phyloP scores from a whole-genome alignment of 2,113 vertebrate species.

The Chloropsis hardwickii region DNA sequence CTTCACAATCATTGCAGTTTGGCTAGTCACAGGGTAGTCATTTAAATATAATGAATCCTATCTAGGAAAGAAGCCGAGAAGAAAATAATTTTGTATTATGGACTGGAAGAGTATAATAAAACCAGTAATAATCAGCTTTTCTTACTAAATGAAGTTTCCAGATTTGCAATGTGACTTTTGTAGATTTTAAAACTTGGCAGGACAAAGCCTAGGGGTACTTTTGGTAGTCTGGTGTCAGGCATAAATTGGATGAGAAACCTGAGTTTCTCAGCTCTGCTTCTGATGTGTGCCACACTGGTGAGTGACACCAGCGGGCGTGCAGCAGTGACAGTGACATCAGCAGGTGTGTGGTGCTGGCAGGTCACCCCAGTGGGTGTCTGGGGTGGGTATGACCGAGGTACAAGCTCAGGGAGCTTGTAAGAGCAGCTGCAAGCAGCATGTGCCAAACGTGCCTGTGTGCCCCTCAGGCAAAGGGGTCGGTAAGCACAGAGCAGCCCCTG shows the following conservation, averaged over 20 bases:
- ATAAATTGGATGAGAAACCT: too few relatives aligned
- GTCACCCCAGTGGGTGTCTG: neutral
- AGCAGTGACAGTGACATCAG: neutral
- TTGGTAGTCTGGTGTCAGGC: neutral
- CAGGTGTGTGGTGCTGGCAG: too few relatives aligned
- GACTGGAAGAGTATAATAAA: neutral
- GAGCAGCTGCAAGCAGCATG: fast-evolving
- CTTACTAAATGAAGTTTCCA: neutral
- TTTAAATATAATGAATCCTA: neutral
- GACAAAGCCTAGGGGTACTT: neutral
- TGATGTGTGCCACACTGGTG: fast-evolving
- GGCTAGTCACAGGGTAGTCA: neutral
- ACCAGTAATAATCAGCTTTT: neutral
- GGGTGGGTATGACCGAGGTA: fast-evolving
- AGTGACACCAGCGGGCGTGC: fast-evolving
- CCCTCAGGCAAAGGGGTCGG: fast-evolving
- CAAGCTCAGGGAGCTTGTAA: fast-evolving
- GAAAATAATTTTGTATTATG: neutral
- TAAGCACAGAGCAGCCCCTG: fast-evolving
- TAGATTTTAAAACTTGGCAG: neutral
- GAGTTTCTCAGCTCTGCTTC: fast-evolving
- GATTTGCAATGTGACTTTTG: neutral
- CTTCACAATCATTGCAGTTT: neutral
- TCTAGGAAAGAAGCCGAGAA: neutral
- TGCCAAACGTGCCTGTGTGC: fast-evolving